Base-by-base conservation (phyloP, 92 coral and sea anemone species). In the Paramuricea clavata region DNA sequence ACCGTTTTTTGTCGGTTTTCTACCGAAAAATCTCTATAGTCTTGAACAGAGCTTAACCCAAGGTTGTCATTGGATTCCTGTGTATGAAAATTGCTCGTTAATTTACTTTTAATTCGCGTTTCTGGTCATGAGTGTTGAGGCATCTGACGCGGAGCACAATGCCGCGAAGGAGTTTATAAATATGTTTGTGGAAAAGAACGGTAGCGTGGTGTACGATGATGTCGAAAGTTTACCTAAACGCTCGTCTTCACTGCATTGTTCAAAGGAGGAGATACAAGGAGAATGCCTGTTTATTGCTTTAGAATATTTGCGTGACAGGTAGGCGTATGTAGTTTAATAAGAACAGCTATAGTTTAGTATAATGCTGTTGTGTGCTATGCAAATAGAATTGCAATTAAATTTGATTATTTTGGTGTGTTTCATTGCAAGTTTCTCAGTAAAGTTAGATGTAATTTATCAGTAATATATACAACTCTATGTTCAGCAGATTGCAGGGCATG, bases 261-360 rank as follows among this genome's bases (percentile, higher is more conserved):
- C 92, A 36, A 76, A 70, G 42, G 88, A 81, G 34, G 99, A 97
- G 75, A n/a, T 97, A 0, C 83, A 88, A 56, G 99, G 98, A 21
- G 92, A 95, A 59, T 86, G 94, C 67, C 91, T 93, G 25, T 94
- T 88, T 16, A 93, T 95, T 93, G 84, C 92, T 34, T 74, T 91
- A 39, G 94, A 94, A 78, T 97, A 92, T 88, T 89, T 94, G 31
- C 82, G 82, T 4, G 89, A 83, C 76, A 89, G 98, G 99, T 93
- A 81, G 73, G 85, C 50, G 27, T 5, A 57, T 17, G 69, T 6
- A 23, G 1, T 78, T 49, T 49, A 52, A 76, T 30, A 15, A 22
- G 35, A 39, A 4, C 10, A 4, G 10, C 4, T 4, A 39, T 10
- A 54, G 23, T 19, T 19, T 10, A 54, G 17, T 5, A 21, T 19